Base-by-base conservation (phyloP, 2,797 vertebrate genomes). In the Caiman crocodilus region DNA sequence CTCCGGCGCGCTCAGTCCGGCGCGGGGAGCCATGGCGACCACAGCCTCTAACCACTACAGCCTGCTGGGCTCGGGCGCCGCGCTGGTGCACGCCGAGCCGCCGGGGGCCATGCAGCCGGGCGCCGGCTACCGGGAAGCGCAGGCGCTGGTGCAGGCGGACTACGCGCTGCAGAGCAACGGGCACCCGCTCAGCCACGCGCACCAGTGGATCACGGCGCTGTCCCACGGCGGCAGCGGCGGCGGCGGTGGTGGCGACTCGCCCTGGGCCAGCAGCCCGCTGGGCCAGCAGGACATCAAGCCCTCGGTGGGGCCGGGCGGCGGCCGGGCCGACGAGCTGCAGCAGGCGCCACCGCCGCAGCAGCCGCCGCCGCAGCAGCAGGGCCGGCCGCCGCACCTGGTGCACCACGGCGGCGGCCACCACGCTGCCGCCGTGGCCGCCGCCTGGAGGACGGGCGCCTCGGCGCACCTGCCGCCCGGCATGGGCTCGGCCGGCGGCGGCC, bases 31-130 rank as follows among this genome's bases (percentile, higher is more conserved):
- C 99, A 99, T 99, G 99, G 99, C 99, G 98, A 99, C 99, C 98
- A 98, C 99, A 99, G 99, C 99, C 98, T 99, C 99, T 98, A 99
- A 99, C 98, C 99, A 99, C 98, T 99, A 99, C 98, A 99, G 98
- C 98, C 98, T 99, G 97, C 99, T 99, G 98, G 98, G 98, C 98
- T 98, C 99, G 98, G 98, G 99, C 98, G 98, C 99, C 97, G 98
- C 99, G 97, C 98, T 99, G 98, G 99, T 99, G 98, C 99, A 99
- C 98, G 98, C 98, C 98, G 99, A 99, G 98, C 98, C 97, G 94
- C 97, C 99, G 93, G 98, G 98, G 96, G 98, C 98, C 98, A 99
- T 99, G 99, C 99, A 99, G 98, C 99, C 99, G 98, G 98, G 98
- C 95, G 97, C 99, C 96, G 97, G 97, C 96, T 99, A 99, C 98